Conservation (phyloP, 2,888 invertebrate genomes). For the Drosophila tripunctata region DNA sequence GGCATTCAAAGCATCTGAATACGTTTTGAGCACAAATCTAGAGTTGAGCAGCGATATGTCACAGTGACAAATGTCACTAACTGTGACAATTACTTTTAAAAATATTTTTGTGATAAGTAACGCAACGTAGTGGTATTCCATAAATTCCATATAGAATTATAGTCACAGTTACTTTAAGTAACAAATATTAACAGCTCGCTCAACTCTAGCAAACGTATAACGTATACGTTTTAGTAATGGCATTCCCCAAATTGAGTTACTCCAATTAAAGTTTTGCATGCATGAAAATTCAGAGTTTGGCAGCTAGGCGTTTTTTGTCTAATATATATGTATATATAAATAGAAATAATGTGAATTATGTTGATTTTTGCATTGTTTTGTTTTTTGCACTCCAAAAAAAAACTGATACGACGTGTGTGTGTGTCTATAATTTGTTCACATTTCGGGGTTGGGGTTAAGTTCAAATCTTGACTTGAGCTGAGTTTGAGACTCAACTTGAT, state of each 20-base stretch:
- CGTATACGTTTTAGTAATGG: constrained; percentile 6
- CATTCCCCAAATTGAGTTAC: constrained; percentile 23
- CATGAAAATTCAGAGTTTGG: constrained; percentile 7
- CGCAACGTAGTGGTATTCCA: background rate
- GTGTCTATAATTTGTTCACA: constrained; percentile 10
- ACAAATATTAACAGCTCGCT: background rate
- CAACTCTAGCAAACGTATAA: too few relatives aligned
- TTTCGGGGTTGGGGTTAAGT: constrained; percentile 58
- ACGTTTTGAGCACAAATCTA: constrained; percentile 4
- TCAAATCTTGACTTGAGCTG: constrained; percentile 27
- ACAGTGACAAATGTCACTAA: background rate
- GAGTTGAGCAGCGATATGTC: background rate
- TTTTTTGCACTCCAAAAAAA: background rate
- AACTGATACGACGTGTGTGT: background rate
- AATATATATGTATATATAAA: constrained; percentile 8
- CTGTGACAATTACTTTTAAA: background rate
- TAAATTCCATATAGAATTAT: too few relatives aligned
- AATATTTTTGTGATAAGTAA: background rate
- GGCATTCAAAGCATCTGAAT: constrained; percentile 32
- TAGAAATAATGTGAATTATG: constrained; percentile 15
- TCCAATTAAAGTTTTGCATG: constrained; percentile 8
- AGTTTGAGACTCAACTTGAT: background rate
- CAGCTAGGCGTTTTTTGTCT: background rate
- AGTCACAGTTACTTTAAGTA: too few relatives aligned
- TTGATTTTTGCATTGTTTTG: constrained; percentile 21